These are phyloP conservation scores for Natrix natrix DNA, from an alignment of 2,797 vertebrate species.

Conservation along the genomic window DNA sequence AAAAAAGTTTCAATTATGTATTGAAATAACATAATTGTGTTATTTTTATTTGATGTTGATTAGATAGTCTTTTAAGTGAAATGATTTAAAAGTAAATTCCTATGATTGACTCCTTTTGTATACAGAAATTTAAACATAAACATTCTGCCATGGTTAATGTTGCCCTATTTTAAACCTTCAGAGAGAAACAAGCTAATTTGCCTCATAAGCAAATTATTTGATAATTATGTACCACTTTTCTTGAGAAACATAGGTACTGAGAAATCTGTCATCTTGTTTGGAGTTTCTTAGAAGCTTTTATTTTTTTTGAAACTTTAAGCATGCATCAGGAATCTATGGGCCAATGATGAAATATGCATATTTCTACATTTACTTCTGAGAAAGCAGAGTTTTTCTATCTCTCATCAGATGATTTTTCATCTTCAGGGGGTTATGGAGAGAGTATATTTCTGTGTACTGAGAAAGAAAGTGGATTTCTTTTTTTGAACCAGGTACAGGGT, in stretches of 20 bases:
- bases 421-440: not conserved
- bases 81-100: not conserved
- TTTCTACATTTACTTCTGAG: not conserved
- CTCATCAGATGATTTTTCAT: not conserved
- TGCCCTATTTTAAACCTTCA: not conserved
- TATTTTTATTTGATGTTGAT: not conserved
- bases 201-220: not conserved
- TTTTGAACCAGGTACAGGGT: not conserved
- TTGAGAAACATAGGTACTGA: not conserved
- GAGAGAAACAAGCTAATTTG: not conserved
- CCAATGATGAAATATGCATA: not conserved
- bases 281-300: not conserved
- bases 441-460: not conserved
- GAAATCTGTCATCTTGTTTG: not conserved
- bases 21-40: not conserved
- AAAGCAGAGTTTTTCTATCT: not conserved
- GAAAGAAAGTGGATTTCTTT: not conserved
- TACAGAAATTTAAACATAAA: not conserved
- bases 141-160: not conserved
- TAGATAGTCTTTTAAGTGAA: not conserved
- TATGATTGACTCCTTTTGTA: not conserved
- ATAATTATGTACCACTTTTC: not conserved
- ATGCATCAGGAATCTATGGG: not conserved
- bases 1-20: not conserved
- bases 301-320: not conserved